Evolutionary conservation across 2,797 vertebrate species (phyloP), one percentile per base, ranked within the genome.

Genomic region (Falco naumanni): DNA sequence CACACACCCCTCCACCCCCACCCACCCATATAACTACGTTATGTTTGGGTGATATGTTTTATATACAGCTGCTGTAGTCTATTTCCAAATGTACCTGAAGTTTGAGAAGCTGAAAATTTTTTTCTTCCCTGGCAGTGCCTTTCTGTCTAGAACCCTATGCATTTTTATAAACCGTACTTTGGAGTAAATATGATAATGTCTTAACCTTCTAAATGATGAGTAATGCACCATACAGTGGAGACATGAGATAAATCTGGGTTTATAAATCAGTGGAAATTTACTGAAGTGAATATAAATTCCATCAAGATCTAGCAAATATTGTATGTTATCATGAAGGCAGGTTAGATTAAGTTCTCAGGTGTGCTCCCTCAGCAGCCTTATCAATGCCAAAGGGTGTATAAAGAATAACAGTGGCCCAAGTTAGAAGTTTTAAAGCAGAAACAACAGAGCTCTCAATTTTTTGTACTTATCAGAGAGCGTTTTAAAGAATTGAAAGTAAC

Each of bases 261-360:
- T 91, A 61, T 83, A 79, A 71, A 74, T 82, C 69, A 83, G 87
- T 3, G 31, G 48, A 34, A 90, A 74, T 86, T 88, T 69, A 53
- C 84, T 45, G 79, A 43, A 57, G 28, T 88, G 74, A 43, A 16
- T 91, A 60, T 74, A 94, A 89, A 91, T 95, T 84, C 74, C 51
- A 65, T 16, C 1, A 6, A 84, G 41, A 79, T 81, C 39, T 22
- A 17, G 85, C 22, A 97, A 93, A 86, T 31, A 56, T 53, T 72
- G 41, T 50, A 31, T 82, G 86, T 45, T 95, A 84, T 71, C 43
- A 12, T 17, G 59, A 63, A 95, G 61, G 20, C n/a, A 74, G 70
- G 39, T 71, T 34, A 51, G 81, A 89, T 93, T 87, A 83, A 87
- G 82, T 60, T 78, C 63, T 81, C 54, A 60, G 29, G 34, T 43